Evolutionary conservation across 2,113 vertebrate genomes (phyloP), one percentile per base, ranked within the genome.

Genomic region (Chunga burmeisteri): DNA sequence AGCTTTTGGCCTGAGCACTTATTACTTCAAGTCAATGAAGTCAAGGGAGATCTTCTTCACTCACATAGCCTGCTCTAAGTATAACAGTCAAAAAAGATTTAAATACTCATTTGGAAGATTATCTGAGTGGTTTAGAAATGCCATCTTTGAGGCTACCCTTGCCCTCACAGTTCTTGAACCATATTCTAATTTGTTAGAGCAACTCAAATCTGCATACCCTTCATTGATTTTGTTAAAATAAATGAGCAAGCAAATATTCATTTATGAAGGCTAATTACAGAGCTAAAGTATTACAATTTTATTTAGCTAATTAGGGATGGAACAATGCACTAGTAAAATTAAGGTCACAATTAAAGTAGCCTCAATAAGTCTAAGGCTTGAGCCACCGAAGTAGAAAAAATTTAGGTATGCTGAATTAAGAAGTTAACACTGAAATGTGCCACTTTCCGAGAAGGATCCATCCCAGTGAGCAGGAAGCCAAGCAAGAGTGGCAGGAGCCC

Each of bases 281-380:
- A 84, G 44, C 40, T 80, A 25, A 94, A 92, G 38, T 55, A 58
- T 63, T 86, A 73, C 19, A 71, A 47, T 83, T 91, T 94, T 86
- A 78, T 96, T 96, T 91, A 78, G 65, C 16, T 84, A 89, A 89
- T 96, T 92, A 95, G n/a, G 12, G 17, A 81, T 78, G 83, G 83
- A 92, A 91, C 75, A 92, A 84, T 89, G 91, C 72, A 81, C 46
- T 58, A 42, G 68, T 78, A 80, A 92, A 81, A 96, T 92, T 91
- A 86, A 91, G 81, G 80, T 95, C 68, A 78, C 36, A 46, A 66
- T 72, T 86, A 52, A 74, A 85, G 40, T 55, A 72, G 16, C 40
- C 20, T 89, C 32, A 81, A 11, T 47, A 73, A 53, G 7, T 36
- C 34, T 66, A 68, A 63, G 40, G 23, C 13, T 67, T 67, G 20